Evolutionary conservation across 2,113 vertebrate species (phyloP), one percentile per base, ranked within the genome.

Genomic region (Anoplopoma fimbria): DNA sequence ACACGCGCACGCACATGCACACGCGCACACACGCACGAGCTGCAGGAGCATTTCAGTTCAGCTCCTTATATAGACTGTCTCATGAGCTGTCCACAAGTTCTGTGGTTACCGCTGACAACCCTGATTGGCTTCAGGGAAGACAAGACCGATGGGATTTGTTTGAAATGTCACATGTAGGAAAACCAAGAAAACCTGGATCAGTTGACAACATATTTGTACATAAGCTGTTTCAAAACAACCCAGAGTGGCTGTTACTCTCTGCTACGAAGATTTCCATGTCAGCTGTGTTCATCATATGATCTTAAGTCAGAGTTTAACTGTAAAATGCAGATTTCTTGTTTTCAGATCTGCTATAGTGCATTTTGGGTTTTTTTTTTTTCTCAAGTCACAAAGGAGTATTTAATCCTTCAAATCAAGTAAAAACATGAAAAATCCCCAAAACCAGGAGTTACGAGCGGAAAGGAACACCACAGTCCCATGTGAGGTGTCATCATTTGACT

Each of bases 61-160:
- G 42, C 84, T 92, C 93, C 94, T 92, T 94, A 92, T 94, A 91
- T 92, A 92, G 93, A 67, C 76, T n/a, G 71, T 78, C 85, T 92
- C 70, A 85, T 38, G 47, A 81, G 86, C 70, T 75, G 74, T 63
- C 55, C 47, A 69, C 31, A 0, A 69, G 68, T 47, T 34, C 49
- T 49, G 40, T 40, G 68, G 64, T 75, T 57, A 6, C 58, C 2
- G 38, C 84, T 51, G 77, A 74, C 77, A 65, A 29, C 9, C 73
- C 58, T 51, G 29, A 75, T 81, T 47, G 78, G 77, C 47, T 42
- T 58, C 64, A 72, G 51, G 31, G 40, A 36, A 69, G 82, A 73
- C 57, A 14, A 68, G 81, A 76, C 57, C 17, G 53, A 81, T 2
- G 33, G 57, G 57, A 10, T 72, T 75, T 19, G 33, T 33, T 23